Evolutionary conservation across 2,888 invertebrate genomes (phyloP).

Genomic region (Nebria salina): DNA sequence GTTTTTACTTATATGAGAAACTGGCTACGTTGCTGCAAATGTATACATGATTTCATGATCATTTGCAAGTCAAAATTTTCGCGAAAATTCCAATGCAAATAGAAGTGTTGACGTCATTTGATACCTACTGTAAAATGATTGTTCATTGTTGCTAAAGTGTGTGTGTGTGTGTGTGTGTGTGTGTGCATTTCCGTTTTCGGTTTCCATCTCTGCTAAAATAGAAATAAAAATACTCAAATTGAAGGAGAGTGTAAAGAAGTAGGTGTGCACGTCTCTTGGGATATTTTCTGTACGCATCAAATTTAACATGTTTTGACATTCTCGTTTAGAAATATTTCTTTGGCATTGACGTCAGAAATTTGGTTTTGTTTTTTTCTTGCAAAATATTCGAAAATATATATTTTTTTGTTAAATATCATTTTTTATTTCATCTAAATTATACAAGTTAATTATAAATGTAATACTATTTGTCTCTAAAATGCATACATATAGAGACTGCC

Average conservation of each 20-base stretch:
- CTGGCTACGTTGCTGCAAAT: neutral
- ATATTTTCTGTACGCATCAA: neutral
- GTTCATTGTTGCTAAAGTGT: neutral
- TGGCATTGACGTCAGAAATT: neutral
- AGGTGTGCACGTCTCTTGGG: neutral
- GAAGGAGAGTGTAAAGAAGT: neutral
- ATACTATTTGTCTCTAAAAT: no score
- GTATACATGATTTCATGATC: neutral
- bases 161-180: neutral
- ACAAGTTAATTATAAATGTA: no score
- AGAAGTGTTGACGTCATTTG: neutral
- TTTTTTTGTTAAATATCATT: neutral
- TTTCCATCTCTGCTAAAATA: neutral
- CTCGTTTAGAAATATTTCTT: neutral
- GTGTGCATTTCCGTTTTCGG: neutral
- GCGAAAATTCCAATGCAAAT: neutral
- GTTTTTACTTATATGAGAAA: neutral
- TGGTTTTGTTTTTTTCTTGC: neutral
- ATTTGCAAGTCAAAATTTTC: conserved; percentile 1
- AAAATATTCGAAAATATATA: no score
- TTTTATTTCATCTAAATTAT: neutral
- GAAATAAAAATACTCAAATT: neutral
- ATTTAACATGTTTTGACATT: neutral
- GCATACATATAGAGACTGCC: neutral
- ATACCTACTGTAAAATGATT: neutral